Conservation (phyloP, 2,797 vertebrate species). For the Rhinella marina region DNA sequence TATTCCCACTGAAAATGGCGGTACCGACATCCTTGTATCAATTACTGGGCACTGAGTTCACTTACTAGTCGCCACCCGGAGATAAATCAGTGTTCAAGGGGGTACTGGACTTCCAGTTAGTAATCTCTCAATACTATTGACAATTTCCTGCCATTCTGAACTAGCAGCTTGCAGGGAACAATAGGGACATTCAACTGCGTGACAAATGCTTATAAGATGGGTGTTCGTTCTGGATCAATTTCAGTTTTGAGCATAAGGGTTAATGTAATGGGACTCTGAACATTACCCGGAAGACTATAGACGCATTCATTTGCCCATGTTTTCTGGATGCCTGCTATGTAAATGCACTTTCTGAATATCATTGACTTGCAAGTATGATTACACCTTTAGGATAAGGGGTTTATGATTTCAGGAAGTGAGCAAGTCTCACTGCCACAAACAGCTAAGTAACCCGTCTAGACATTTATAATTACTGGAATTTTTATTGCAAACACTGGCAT, state of each 20-base stretch:
- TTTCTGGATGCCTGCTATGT: conserved; percentile 6
- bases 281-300: background rate
- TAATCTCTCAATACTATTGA: background rate
- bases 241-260: conserved; percentile 2
- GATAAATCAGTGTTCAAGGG: too few species aligned
- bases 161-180: background rate
- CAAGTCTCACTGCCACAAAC: conserved; percentile 38
- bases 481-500: conserved; percentile 46
- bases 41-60: too few species aligned
- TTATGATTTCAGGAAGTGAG: conserved; percentile 55
- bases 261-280: background rate
- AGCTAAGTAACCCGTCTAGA: conserved; percentile 56
- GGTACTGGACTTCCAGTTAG: background rate
- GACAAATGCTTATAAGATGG: background rate
- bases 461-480: conserved; percentile 53
- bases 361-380: conserved; percentile 35
- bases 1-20: too few species aligned
- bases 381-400: conserved; percentile 49
- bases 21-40: too few species aligned
- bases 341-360: conserved; percentile 20
- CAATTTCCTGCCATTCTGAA: background rate
- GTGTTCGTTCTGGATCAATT: background rate
- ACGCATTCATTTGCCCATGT: conserved; percentile 5
- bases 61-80: too few species aligned
- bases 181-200: background rate